phyloP scores from a whole-genome alignment of 2,113 vertebrate genomes.

The Paradoxurus hermaphroditus region DNA sequence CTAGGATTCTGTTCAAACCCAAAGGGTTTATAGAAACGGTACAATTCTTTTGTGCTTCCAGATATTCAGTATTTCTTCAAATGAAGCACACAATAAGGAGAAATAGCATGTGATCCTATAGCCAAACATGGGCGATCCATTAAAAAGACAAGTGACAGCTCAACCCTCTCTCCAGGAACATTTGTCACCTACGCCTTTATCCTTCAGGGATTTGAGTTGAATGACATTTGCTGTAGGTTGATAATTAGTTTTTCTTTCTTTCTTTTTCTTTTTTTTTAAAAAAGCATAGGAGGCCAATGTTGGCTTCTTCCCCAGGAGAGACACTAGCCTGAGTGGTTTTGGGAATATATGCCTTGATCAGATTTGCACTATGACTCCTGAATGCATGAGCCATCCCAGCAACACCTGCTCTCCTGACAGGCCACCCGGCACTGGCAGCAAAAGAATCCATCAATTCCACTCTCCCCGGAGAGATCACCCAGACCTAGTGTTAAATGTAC shows the following conservation, averaged over 20 bases:
- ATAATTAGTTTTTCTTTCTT: slow-evolving; percentile 82
- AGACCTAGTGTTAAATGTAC: slow-evolving; percentile 70
- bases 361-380: slow-evolving; percentile 76
- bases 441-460: slow-evolving; percentile 77
- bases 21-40: slow-evolving; percentile 33
- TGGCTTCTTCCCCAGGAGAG: slow-evolving; percentile 79
- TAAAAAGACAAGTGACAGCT: slow-evolving; percentile 78
- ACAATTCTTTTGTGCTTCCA: neutral
- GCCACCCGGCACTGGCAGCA: slow-evolving; percentile 74
- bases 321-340: slow-evolving; percentile 79
- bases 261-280: neutral
- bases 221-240: slow-evolving; percentile 81
- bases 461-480: slow-evolving; percentile 73
- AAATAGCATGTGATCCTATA: slow-evolving; percentile 52
- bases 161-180: slow-evolving; percentile 78
- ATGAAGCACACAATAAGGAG: slow-evolving; percentile 35
- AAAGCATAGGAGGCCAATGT: slow-evolving; percentile 75
- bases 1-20: slow-evolving; percentile 33
- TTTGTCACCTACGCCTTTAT: slow-evolving; percentile 75
- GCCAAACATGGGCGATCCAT: slow-evolving; percentile 60
- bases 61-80: slow-evolving; percentile 62
- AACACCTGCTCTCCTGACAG: slow-evolving; percentile 82
- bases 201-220: slow-evolving; percentile 80
- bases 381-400: slow-evolving; percentile 65
- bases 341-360: slow-evolving; percentile 81